Base-by-base conservation (phyloP, 1,140 invertebrate genomes). In the Musca domestica region DNA sequence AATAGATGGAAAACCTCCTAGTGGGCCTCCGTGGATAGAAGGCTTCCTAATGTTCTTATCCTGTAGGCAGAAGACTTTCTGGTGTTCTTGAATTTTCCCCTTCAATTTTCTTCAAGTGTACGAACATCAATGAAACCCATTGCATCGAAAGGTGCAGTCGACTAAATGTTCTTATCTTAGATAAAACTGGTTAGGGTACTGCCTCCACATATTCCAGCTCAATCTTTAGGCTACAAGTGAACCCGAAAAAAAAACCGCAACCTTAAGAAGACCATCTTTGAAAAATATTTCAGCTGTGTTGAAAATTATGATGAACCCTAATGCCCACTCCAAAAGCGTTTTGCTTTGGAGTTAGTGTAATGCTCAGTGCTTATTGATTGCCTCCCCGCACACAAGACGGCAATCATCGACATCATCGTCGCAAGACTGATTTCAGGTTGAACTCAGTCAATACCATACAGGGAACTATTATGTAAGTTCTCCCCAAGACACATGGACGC, bases 71-170 rank as follows among this genome's bases (percentile, higher is more conserved):
- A 48, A 48, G 27, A 30, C 27, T 9, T 30, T 4, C 27, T 30
- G 27, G 3, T 4, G 27, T 30, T 30, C 3, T 30, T 30, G 27
- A 30, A 4, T 3, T 9, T 30, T 30, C 27, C 10, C 15, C 15
- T 46, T n/a, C 10, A 3, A 48, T 14, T 48, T 58, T 27, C 27
- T 58, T 17, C n/a, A 23, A 58, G 25, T 58, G 54, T 17, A 58
- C n/a, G 27, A 3, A 58, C n/a, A 58, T 30, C 54, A 30, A 58
- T 58, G 30, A 58, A 58, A 27, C 25, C 17, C 30, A 30, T 58
- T 58, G 25, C 54, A 58, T 4, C 3, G 27, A 58, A 58, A 58
- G 54, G 54, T 58, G 54, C 54, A 58, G 54, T 58, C 54, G 54
- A 27, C 30, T 58, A 58, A 58, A 12, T 30, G 27, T 30, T 14